Evolutionary conservation across 2,797 vertebrate genomes (phyloP).

Genomic region (Acrossocheilus fasciatus): DNA sequence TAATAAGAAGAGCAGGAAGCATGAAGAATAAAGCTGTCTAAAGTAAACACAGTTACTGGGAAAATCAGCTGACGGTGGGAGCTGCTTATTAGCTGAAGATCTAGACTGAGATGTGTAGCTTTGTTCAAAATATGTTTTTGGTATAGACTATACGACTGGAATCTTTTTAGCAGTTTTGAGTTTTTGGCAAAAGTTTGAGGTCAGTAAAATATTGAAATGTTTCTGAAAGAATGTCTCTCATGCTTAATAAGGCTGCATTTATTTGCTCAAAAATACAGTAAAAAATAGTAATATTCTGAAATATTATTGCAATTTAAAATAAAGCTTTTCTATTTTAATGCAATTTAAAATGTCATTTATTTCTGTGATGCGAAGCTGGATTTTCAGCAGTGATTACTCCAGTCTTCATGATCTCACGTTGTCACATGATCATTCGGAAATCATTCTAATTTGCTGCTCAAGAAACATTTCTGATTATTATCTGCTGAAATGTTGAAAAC

Average conservation of each 20-base stretch:
- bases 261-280: neutral
- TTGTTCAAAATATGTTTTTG: neutral
- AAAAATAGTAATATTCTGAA: neutral
- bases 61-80: constrained; percentile 8
- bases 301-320: neutral
- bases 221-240: neutral
- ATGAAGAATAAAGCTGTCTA: constrained; percentile 33
- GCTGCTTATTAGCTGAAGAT: constrained; percentile 7
- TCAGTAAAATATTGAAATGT: neutral
- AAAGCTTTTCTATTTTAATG: neutral
- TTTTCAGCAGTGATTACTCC: neutral
- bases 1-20: constrained; percentile 54
- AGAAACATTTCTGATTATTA: neutral
- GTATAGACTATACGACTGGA: neutral
- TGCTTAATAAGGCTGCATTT: neutral
- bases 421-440: neutral
- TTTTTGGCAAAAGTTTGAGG: neutral
- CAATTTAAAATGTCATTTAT: neutral
- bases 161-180: neutral
- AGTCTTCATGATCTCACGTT: neutral
- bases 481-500: neutral
- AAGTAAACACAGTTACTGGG: constrained; percentile 19
- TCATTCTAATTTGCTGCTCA: neutral
- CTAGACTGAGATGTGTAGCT: neutral
- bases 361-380: neutral